These are phyloP conservation scores for Catocala sponsa DNA, from an alignment of 2,888 invertebrate genomes.

Conservation along the genomic window DNA sequence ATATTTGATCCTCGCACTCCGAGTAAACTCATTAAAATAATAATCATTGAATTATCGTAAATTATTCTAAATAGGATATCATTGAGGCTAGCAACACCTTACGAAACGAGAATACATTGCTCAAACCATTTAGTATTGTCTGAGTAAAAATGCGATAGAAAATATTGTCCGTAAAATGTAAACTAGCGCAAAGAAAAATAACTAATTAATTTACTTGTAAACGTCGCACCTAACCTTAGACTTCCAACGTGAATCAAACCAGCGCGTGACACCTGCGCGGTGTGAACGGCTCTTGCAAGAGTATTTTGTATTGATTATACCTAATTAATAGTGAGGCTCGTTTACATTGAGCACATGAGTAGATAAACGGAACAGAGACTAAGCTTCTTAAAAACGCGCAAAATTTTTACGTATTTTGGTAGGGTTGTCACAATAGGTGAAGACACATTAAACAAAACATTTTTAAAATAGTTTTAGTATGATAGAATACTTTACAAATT, in stretches of 20 bases:
- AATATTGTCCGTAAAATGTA: slow-evolving; percentile 33
- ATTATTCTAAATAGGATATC: slow-evolving; percentile 63
- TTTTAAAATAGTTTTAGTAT: too few relatives aligned
- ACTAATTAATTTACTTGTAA: background rate
- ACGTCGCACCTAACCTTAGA: background rate
- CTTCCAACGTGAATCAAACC: background rate
- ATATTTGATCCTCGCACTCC: slow-evolving; percentile 52
- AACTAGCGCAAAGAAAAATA: slow-evolving; percentile 17
- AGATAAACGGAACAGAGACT: too few relatives aligned
- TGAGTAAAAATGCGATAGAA: slow-evolving; percentile 16
- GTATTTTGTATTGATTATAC: slow-evolving; percentile 15
- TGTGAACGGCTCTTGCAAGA: slow-evolving; percentile 9
- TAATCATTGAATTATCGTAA: slow-evolving; percentile 35
- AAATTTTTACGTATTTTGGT: too few relatives aligned
- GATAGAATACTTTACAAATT: too few relatives aligned
- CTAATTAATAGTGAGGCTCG: slow-evolving; percentile 1
- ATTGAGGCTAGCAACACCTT: slow-evolving; percentile 21
- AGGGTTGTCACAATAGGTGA: too few relatives aligned
- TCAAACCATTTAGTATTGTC: slow-evolving; percentile 19
- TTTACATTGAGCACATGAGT: slow-evolving; percentile 4
- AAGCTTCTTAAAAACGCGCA: too few relatives aligned
- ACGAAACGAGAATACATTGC: slow-evolving; percentile 21
- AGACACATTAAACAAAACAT: too few relatives aligned
- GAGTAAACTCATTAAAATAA: slow-evolving; percentile 67
- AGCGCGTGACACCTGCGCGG: background rate